phyloP scores from a whole-genome alignment of 2,888 invertebrate genomes.

The Acanthacorydalis orientalis region DNA sequence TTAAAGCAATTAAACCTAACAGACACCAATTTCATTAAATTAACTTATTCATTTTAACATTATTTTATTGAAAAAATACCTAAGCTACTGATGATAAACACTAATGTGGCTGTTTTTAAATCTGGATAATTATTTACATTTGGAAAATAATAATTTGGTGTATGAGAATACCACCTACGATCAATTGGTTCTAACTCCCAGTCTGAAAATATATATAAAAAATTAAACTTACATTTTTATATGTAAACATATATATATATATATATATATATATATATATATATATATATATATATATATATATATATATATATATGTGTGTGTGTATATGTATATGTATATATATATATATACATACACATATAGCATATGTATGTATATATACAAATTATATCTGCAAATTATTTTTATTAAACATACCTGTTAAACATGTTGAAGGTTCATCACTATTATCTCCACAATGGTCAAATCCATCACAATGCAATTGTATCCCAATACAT shows the following conservation, averaged over 20 bases:
- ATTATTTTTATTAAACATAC: slow-evolving; percentile 15
- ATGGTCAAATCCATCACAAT: slow-evolving; percentile 61
- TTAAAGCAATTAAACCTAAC: slow-evolving; percentile 36
- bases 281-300: neutral
- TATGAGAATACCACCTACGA: slow-evolving; percentile 44
- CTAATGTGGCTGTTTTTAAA: slow-evolving; percentile 43
- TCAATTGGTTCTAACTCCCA: slow-evolving; percentile 35
- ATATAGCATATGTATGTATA: neutral
- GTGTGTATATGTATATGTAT: neutral
- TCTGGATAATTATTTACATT: slow-evolving; percentile 48
- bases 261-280: neutral
- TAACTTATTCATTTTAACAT: neutral
- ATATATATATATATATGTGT: no score
- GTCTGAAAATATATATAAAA: slow-evolving; percentile 22
- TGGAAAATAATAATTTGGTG: slow-evolving; percentile 56
- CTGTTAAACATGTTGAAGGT: slow-evolving; percentile 37
- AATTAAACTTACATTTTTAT: neutral
- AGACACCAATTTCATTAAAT: slow-evolving; percentile 7
- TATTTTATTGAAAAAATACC: slow-evolving; percentile 20
- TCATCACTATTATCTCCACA: slow-evolving; percentile 61
- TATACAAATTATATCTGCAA: neutral
- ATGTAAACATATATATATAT: neutral
- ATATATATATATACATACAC: neutral
- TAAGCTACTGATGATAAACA: slow-evolving; percentile 44
- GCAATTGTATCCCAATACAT: slow-evolving; percentile 46